Percentiles rank a stretch among this genome's conserved stretches.
Evolutionary conservation across 2,888 invertebrate species (phyloP).

Genomic region (Suillia variegata): DNA sequence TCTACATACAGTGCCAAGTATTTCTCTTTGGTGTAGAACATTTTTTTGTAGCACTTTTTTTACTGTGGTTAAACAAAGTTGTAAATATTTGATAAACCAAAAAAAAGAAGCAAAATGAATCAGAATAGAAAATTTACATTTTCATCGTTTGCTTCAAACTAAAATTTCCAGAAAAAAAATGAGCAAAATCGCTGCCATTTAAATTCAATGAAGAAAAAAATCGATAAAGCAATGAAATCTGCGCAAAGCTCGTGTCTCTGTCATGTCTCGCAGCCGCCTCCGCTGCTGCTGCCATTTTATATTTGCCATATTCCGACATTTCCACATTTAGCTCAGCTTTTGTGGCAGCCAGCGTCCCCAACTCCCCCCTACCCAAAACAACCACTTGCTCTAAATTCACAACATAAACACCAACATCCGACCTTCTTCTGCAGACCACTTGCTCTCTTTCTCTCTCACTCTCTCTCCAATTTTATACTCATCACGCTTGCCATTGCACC

Average conservation of each 20-base stretch:
- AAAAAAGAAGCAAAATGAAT: too few species aligned
- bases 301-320: not conserved
- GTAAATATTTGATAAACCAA: too few species aligned
- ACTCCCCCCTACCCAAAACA: not conserved
- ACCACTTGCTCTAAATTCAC: not conserved
- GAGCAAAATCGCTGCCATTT: slow-evolving; percentile 1
- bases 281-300: not conserved
- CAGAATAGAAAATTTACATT: too few species aligned
- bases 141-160: too few species aligned
- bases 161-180: not conserved
- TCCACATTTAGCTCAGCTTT: not conserved
- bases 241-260: slow-evolving; percentile 8
- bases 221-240: slow-evolving; percentile 34
- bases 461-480: too few species aligned
- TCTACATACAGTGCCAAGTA: too few species aligned
- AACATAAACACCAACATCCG: not conserved
- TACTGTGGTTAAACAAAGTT: too few species aligned
- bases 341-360: too few species aligned
- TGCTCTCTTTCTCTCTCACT: too few species aligned
- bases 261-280: not conserved
- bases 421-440: too few species aligned
- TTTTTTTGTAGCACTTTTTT: too few species aligned
- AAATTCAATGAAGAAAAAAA: slow-evolving; percentile 24
- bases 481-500: not conserved
- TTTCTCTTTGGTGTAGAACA: too few species aligned